A percentile compares a stretch with the other conserved stretches of the same genome.
These are phyloP conservation scores for Sebastes taczanowskii DNA, from an alignment of 2,797 vertebrate species.

Conservation along the genomic window DNA sequence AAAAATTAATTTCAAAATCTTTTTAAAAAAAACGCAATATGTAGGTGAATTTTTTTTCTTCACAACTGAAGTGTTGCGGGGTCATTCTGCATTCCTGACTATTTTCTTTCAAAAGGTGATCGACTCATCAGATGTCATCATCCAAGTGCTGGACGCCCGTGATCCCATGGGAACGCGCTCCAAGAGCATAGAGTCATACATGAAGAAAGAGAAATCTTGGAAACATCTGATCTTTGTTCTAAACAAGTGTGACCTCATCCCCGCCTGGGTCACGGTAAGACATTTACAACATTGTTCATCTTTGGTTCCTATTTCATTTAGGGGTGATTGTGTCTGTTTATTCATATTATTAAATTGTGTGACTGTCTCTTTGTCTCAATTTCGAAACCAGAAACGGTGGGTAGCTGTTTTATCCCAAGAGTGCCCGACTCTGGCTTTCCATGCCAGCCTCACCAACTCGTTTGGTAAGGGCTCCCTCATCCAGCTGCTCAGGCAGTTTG, in stretches of 20 bases:
- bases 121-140: conserved; percentile 96
- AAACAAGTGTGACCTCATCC: conserved; percentile 98
- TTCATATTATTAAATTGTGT: neutral
- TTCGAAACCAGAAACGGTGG: conserved; percentile 90
- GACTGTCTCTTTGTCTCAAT: neutral
- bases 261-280: conserved; percentile 96
- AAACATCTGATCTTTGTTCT: conserved; percentile 98
- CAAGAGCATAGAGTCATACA: conserved; percentile 91
- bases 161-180: conserved; percentile 97
- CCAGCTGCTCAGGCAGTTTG: conserved; percentile 96
- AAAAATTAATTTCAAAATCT: no score
- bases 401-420: conserved; percentile 95
- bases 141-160: conserved; percentile 96
- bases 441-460: conserved; percentile 97
- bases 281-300: neutral
- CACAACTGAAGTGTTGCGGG: neutral
- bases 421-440: conserved; percentile 96
- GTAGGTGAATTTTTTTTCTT: no score
- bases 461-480: conserved; percentile 99
- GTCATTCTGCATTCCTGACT: neutral
- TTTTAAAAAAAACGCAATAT: no score
- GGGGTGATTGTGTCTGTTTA: neutral
- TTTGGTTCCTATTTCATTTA: neutral
- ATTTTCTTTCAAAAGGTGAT: conserved; percentile 85
- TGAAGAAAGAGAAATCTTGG: conserved; percentile 98